Base-by-base conservation (phyloP, 2,888 invertebrate species). In the Tiphia femorata region DNA sequence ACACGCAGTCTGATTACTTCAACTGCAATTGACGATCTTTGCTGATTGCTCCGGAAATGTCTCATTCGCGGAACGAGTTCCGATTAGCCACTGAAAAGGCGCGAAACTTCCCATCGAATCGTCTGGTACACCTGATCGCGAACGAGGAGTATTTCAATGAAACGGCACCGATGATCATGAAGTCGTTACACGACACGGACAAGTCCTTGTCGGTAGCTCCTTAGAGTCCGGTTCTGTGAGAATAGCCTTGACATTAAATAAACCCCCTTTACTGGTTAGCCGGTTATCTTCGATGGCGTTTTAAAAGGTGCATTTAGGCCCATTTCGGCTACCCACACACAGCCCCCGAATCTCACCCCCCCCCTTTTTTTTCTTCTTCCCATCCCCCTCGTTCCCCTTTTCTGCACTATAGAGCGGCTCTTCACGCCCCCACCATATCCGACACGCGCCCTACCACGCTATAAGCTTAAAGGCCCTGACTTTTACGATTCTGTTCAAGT, bases 401-500 rank as follows among this genome's bases (percentile, higher is more conserved):
- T 53, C 48, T 57, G 41, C 14, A 35, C 49, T 49, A 41, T 60
- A 64, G 59, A 60, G 60, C 56, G 60, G 64, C 51, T 63, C 65
- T 65, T 76, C 78, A 79, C 80, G 77, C 77, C 78, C 79, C 73
- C 77, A 76, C 80, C 75, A 75, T 81, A 78, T 78, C 76, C 77
- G 81, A 80, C 83, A 83, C 82, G 82, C 82, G 83, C 81, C 82
- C 80, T 75, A 76, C 77, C 72, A 71, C 67, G 67, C 74, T 71
- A 75, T 75, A 75, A 78, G 82, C 82, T 83, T 78, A 80, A 79
- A 83, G 81, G 80, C 79, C 82, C 81, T 82, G 87, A 87, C 87
- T 84, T 87, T 86, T 86, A 86, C 85, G 86, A 86, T 84, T 86
- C 84, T 82, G 81, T 85, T 86, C 85, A 86, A 87, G 86, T 85